A percentile compares a stretch with the other conserved stretches of the same genome.
Conservation (phyloP, 2,797 vertebrate species). For the Sylvia borin region DNA sequence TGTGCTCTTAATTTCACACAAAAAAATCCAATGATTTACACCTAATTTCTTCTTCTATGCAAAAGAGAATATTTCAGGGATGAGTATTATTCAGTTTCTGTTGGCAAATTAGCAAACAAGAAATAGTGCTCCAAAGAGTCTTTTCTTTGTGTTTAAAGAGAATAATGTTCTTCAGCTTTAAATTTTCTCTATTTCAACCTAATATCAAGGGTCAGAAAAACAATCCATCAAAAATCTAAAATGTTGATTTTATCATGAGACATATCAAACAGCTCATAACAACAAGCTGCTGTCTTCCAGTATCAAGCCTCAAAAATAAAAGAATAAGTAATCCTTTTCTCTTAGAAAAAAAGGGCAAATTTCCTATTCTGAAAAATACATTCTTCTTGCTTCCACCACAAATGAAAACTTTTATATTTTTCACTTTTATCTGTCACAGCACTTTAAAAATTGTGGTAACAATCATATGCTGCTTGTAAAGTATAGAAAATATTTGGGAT, state of each 20-base stretch:
- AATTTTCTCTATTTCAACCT: background rate
- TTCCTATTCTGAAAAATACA: background rate
- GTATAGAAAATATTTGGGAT: constrained; percentile 4
- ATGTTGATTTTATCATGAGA: background rate
- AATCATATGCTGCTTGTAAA: background rate
- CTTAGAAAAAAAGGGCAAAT: background rate
- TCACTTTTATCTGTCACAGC: background rate
- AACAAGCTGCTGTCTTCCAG: background rate
- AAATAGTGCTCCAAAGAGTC: background rate
- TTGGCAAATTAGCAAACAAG: background rate
- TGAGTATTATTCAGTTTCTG: background rate
- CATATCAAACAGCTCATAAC: background rate
- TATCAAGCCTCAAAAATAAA: background rate
- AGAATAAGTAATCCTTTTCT: background rate
- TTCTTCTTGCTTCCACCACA: constrained; percentile 24
- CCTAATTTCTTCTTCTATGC: background rate
- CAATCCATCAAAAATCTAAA: background rate
- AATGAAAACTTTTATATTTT: constrained; percentile 5
- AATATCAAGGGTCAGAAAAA: background rate
- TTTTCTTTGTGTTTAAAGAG: background rate
- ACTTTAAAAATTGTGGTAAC: constrained; percentile 3
- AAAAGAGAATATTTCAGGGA: background rate
- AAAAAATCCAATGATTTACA: background rate
- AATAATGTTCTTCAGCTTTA: background rate
- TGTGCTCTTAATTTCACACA: background rate